Conservation (phyloP, 2,113 vertebrate species). For the Xiphophorus hellerii region DNA sequence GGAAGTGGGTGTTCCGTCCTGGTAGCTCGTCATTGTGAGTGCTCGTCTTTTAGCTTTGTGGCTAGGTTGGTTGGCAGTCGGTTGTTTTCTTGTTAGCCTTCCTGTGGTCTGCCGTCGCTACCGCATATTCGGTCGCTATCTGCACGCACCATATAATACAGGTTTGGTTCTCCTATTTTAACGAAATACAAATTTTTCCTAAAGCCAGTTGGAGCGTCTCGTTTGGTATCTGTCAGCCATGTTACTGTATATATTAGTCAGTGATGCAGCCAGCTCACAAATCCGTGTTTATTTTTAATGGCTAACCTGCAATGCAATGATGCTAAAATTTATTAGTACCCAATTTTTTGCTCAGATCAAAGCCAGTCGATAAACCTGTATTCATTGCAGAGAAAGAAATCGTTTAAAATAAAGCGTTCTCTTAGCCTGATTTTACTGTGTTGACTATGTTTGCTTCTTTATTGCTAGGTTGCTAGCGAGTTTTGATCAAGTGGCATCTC, state of each 20-base stretch:
- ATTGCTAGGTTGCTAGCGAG: constrained; percentile 47
- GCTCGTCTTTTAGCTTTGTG: constrained; percentile 41
- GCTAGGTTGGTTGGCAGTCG: constrained; percentile 56
- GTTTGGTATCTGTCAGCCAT: constrained; percentile 71
- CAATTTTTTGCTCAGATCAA: background rate
- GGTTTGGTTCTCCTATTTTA: constrained; percentile 54
- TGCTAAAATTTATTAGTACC: background rate
- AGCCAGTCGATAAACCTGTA: too few species aligned
- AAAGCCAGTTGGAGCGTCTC: constrained; percentile 41
- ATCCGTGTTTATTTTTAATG: constrained; percentile 78
- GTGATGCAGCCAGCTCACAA: constrained; percentile 71
- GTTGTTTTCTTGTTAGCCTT: constrained; percentile 76
- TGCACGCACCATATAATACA: constrained; percentile 65
- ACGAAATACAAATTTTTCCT: too few species aligned
- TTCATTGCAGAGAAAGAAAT: background rate
- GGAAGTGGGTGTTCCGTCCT: constrained; percentile 61
- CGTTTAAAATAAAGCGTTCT: background rate
- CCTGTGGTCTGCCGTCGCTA: constrained; percentile 63
- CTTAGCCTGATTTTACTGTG: constrained; percentile 22
- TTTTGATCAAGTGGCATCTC: constrained; percentile 36
- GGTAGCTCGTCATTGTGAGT: constrained; percentile 30
- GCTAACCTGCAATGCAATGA: constrained; percentile 58
- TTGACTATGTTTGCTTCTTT: constrained; percentile 38
- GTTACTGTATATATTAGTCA: constrained; percentile 76
- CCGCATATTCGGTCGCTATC: constrained; percentile 58